These are phyloP conservation scores for Argentina silus DNA, from an alignment of 2,797 vertebrate species.

Conservation along the genomic window DNA sequence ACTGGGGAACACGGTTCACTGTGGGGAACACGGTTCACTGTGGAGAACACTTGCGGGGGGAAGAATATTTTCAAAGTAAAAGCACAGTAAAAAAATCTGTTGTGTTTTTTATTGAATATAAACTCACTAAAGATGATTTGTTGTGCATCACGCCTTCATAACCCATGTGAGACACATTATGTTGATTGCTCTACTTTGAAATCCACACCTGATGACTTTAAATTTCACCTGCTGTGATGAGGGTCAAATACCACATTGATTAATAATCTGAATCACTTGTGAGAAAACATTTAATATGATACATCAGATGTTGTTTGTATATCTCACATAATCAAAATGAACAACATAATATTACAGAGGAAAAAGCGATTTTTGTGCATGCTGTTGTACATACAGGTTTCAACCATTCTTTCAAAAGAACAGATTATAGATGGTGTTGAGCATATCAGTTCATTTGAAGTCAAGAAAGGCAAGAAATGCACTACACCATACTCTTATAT, in stretches of 20 bases:
- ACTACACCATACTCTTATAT: too few species aligned
- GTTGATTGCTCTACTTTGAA: slow-evolving; percentile 1
- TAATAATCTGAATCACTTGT: too few species aligned
- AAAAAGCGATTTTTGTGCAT: too few species aligned
- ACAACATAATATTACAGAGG: too few species aligned
- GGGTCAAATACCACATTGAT: neutral
- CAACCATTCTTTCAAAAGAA: neutral
- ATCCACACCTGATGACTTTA: slow-evolving; percentile 24
- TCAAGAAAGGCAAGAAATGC: too few species aligned
- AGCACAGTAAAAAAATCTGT: slow-evolving; percentile 24
- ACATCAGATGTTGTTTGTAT: too few species aligned
- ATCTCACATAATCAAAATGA: too few species aligned
- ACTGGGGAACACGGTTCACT: too few species aligned
- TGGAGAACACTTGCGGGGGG: neutral
- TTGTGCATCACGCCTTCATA: slow-evolving; percentile 18
- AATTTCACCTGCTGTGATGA: neutral
- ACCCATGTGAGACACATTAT: neutral
- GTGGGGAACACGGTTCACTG: too few species aligned
- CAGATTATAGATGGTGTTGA: neutral
- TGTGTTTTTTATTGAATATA: slow-evolving; percentile 11
- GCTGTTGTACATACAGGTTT: too few species aligned
- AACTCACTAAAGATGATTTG: slow-evolving; percentile 31
- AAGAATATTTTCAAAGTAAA: slow-evolving; percentile 53
- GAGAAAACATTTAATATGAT: too few species aligned
- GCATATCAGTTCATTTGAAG: too few species aligned